A percentile compares a stretch with the other conserved stretches of the same genome.
These are phyloP conservation scores for Pseudochirops cupreus DNA, from an alignment of 2,797 vertebrate genomes.

Conservation along the genomic window DNA sequence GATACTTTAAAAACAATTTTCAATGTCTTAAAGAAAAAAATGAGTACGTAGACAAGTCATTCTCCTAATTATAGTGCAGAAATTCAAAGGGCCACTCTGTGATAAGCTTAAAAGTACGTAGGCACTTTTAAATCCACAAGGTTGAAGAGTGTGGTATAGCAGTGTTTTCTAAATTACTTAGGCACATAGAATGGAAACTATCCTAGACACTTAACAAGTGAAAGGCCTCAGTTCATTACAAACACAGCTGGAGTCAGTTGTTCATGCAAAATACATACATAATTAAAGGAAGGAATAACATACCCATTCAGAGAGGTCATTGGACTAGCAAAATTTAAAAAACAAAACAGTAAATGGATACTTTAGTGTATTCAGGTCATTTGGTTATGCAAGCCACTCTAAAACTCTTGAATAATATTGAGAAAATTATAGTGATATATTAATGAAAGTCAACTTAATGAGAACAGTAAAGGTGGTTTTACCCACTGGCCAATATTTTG, in stretches of 20 bases:
- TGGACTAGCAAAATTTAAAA: conserved; percentile 88
- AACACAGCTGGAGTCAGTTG: conserved; percentile 61
- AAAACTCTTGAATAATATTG: conserved; percentile 55
- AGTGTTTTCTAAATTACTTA: conserved; percentile 41
- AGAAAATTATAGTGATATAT: conserved; percentile 7
- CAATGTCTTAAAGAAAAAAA: background rate
- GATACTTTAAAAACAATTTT: conserved; percentile 42
- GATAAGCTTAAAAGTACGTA: conserved; percentile 53
- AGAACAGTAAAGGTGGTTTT: conserved; percentile 10
- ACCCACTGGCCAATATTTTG: background rate
- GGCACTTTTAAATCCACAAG: conserved; percentile 53
- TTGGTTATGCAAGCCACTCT: conserved; percentile 1
- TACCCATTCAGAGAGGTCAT: conserved; percentile 93
- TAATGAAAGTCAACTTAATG: background rate
- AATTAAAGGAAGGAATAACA: conserved; percentile 83
- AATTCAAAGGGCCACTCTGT: conserved; percentile 25
- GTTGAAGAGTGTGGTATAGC: conserved; percentile 27
- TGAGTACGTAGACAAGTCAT: background rate
- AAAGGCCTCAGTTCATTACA: conserved; percentile 79
- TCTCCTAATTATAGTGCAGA: conserved; percentile 21
- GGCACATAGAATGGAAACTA: conserved; percentile 65
- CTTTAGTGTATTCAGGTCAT: conserved; percentile 62
- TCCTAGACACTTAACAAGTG: conserved; percentile 77
- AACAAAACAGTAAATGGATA: conserved; percentile 84
- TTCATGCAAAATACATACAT: conserved; percentile 75